These are phyloP conservation scores for Carettochelys insculpta DNA, from an alignment of 2,113 vertebrate species.

Conservation along the genomic window DNA sequence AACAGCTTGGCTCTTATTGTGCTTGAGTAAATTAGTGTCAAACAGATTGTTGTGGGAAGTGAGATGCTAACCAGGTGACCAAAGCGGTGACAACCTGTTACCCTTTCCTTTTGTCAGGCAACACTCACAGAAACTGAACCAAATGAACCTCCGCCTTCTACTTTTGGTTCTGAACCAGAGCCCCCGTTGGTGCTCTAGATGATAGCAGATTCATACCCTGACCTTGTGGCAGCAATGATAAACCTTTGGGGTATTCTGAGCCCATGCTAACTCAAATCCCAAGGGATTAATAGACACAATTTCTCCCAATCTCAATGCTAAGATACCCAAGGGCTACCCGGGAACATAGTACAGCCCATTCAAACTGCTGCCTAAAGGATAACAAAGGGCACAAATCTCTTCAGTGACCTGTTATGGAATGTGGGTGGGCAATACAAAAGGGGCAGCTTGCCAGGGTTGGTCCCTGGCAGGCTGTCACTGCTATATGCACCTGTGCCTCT, in stretches of 20 bases:
- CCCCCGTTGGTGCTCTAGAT: neutral
- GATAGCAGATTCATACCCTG: neutral
- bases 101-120: fast-evolving
- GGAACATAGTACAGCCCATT: neutral
- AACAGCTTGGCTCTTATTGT: slow-evolving; percentile 6
- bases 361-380: neutral
- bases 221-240: fast-evolving
- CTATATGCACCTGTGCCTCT: no score
- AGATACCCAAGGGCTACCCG: neutral
- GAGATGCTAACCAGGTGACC: neutral
- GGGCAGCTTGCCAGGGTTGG: no score
- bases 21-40: neutral
- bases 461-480: no score
- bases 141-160: neutral
- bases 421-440: no score
- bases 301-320: neutral
- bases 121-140: neutral
- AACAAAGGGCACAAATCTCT: neutral
- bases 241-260: neutral
- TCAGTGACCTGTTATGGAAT: slow-evolving; percentile 11
- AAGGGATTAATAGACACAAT: neutral
- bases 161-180: neutral
- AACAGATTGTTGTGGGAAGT: slow-evolving; percentile 22
- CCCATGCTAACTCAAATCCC: neutral
- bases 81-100: neutral